phyloP scores from a whole-genome alignment of 2,113 vertebrate genomes.

The Stegostoma tigrinum region DNA sequence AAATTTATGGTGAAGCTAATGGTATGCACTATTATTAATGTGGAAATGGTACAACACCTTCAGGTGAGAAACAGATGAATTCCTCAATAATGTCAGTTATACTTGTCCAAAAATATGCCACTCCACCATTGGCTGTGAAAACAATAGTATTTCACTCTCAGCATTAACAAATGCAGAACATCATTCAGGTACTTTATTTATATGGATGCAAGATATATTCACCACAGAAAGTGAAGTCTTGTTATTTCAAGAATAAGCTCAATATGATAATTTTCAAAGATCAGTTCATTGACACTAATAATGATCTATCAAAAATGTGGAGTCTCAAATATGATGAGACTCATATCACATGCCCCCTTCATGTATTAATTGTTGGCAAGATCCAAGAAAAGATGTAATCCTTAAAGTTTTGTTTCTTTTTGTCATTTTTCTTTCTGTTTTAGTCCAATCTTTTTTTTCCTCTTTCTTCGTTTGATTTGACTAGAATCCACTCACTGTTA shows the following conservation, averaged over 20 bases:
- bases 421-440: neutral
- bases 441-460: neutral
- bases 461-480: neutral
- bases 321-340: neutral
- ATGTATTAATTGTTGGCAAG: neutral
- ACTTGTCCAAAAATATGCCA: neutral
- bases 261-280: neutral
- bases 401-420: neutral
- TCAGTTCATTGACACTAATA: neutral
- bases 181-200: neutral
- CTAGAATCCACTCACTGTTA: too few relatives aligned
- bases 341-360: neutral
- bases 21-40: neutral
- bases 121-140: neutral
- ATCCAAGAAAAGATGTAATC: neutral
- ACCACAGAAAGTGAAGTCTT: neutral
- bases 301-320: neutral
- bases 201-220: neutral
- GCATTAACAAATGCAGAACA: neutral
- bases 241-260: neutral
- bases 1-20: neutral
- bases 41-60: neutral
- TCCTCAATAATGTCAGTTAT: neutral
- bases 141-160: neutral
- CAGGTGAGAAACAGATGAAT: neutral